A percentile compares a stretch with the other conserved stretches of the same genome.
Evolutionary conservation across 53 echinoderm and acorn worm genomes (phyloP).

Genomic region (Mesocentrotus franciscanus): DNA sequence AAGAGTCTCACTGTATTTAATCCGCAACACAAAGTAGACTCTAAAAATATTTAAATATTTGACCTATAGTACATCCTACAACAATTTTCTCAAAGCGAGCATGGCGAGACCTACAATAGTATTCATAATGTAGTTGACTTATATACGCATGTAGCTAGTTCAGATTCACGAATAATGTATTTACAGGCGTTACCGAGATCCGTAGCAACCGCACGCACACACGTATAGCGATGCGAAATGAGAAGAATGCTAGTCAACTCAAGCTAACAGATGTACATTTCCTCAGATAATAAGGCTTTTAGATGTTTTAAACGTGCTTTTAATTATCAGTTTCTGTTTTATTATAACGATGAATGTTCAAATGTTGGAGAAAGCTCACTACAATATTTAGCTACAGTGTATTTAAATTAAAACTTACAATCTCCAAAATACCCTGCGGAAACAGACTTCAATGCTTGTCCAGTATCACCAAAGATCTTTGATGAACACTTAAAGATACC

Average conservation of each 20-base stretch:
- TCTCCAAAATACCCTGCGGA: not conserved
- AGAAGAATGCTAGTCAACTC: not conserved
- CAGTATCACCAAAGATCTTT: not conserved
- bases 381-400: not conserved
- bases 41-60: no score
- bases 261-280: not conserved
- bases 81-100: not conserved
- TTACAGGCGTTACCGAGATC: not conserved
- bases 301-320: not conserved
- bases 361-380: not conserved
- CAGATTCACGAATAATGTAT: not conserved
- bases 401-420: not conserved
- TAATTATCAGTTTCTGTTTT: not conserved
- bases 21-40: no score
- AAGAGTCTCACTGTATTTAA: no score
- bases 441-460: not conserved
- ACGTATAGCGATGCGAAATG: not conserved
- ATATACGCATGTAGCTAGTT: not conserved
- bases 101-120: not conserved
- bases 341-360: not conserved
- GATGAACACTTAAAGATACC: not conserved
- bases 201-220: constrained; percentile 11
- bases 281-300: not conserved
- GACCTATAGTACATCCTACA: no score
- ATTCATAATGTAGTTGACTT: not conserved